phyloP scores from a whole-genome alignment of 2,113 vertebrate species.

The Henicopernis longicauda region DNA sequence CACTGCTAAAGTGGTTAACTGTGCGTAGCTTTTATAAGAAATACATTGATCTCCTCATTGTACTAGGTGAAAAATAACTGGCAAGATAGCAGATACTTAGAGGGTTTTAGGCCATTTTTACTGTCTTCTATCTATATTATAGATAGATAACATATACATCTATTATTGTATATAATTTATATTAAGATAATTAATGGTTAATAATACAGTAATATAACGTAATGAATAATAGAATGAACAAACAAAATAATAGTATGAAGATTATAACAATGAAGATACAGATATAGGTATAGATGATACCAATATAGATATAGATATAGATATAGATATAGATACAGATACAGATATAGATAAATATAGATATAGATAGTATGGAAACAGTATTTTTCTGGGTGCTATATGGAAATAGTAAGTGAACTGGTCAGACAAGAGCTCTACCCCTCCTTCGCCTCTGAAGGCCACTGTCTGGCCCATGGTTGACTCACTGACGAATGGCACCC shows the following conservation, averaged over 20 bases:
- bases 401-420: not conserved
- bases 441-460: not conserved
- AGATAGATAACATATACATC: not conserved
- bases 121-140: not conserved
- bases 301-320: too few relatives aligned
- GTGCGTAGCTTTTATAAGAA: not conserved
- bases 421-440: not conserved
- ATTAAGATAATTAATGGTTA: not conserved
- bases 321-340: not conserved
- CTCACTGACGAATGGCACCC: not conserved
- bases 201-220: not conserved
- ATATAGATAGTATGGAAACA: not conserved
- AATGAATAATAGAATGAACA: not conserved
- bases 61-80: not conserved
- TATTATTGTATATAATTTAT: not conserved
- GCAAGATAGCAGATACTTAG: not conserved
- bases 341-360: too few relatives aligned
- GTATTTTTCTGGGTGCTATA: not conserved
- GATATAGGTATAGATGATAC: not conserved
- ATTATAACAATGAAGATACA: not conserved
- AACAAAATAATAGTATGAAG: not conserved
- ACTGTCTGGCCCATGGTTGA: not conserved
- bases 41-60: not conserved
- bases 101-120: not conserved
- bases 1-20: not conserved